These are phyloP conservation scores for Cephus runcator DNA, from an alignment of 2,888 invertebrate genomes.

Conservation along the genomic window DNA sequence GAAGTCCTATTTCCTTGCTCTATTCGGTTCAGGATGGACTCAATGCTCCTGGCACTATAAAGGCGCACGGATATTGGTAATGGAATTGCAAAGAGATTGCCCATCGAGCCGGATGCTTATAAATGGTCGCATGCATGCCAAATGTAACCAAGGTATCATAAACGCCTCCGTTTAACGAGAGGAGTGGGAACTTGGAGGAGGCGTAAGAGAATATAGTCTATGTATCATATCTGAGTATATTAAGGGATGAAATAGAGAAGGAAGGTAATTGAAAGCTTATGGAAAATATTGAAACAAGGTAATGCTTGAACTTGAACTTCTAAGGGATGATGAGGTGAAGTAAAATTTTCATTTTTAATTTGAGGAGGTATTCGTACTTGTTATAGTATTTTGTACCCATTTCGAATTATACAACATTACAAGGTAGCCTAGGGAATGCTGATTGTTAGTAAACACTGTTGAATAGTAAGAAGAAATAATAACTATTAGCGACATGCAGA, in stretches of 20 bases:
- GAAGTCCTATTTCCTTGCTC: slow-evolving; percentile 2
- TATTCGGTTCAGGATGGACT: background rate
- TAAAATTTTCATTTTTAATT: background rate
- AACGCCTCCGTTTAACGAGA: slow-evolving; percentile 39
- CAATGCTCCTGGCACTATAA: background rate
- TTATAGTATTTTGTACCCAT: no score
- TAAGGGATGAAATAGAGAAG: background rate
- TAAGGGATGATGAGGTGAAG: background rate
- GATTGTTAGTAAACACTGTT: no score
- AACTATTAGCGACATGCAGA: no score
- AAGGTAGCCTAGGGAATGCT: no score
- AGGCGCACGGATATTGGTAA: background rate
- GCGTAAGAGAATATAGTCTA: background rate
- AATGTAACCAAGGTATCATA: slow-evolving; percentile 43
- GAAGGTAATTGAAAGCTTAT: background rate
- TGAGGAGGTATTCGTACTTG: no score
- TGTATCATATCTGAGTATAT: background rate
- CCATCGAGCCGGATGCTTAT: slow-evolving; percentile 39
- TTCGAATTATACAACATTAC: no score
- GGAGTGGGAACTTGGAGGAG: slow-evolving; percentile 24
- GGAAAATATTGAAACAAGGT: background rate
- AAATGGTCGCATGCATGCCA: slow-evolving; percentile 55
- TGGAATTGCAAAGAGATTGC: background rate
- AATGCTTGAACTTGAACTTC: background rate
- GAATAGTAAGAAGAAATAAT: no score